Conservation (phyloP, 2,113 vertebrate species). For the Columba janthina region DNA sequence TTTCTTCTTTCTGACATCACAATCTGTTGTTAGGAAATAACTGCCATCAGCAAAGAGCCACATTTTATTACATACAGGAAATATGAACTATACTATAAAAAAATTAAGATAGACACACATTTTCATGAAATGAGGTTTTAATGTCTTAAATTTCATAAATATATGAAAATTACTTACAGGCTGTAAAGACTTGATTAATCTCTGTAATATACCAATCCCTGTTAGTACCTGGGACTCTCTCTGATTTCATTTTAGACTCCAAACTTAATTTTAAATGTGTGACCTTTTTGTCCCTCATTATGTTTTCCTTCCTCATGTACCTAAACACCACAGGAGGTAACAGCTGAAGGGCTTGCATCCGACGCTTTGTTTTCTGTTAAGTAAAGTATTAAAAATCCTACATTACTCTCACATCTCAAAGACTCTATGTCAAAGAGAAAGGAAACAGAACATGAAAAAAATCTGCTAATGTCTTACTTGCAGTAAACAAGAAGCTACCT, state of each 20-base stretch:
- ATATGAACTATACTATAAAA: not conserved
- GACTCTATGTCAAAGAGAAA: not conserved
- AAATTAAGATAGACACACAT: not conserved
- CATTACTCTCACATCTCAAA: not conserved
- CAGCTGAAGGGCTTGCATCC: not conserved
- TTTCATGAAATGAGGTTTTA: not conserved
- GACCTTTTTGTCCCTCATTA: rapidly evolving
- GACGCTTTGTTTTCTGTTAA: not conserved
- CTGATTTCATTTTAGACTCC: not conserved
- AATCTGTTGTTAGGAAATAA: not conserved
- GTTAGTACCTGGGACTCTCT: not conserved
- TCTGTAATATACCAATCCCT: rapidly evolving
- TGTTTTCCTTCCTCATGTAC: not conserved
- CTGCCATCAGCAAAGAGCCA: not conserved
- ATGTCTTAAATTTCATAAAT: not conserved
- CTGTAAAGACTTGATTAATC: not conserved
- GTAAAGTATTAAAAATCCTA: not conserved
- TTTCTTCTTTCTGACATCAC: not conserved
- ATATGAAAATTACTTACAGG: not conserved
- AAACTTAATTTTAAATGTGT: not conserved
- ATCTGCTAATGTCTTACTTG: not conserved
- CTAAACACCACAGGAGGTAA: not conserved
- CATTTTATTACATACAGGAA: not conserved
- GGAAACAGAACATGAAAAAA: not conserved
- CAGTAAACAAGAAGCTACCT: not conserved